Percentiles rank a stretch among this genome's conserved stretches.
These are phyloP conservation scores for Calephelis virginiensis DNA, from an alignment of 1,140 invertebrate species.

Conservation along the genomic window DNA sequence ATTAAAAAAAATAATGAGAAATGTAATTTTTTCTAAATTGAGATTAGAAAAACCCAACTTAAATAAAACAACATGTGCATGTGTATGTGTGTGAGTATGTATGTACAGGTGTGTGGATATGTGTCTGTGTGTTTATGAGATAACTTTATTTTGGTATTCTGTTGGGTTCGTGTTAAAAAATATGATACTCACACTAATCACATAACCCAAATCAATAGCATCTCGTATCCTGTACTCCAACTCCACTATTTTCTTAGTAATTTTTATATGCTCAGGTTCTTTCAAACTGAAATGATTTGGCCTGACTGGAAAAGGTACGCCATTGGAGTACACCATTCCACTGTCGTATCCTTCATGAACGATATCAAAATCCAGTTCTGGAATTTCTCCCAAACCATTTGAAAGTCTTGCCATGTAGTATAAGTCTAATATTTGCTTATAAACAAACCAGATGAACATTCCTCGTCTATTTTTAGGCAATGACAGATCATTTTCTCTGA, in stretches of 20 bases:
- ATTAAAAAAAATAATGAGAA: no score
- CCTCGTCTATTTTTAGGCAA: slow-evolving; percentile 79
- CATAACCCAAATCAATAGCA: slow-evolving; percentile 81
- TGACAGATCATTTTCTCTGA: slow-evolving; percentile 73
- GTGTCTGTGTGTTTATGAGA: no score
- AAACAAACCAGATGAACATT: slow-evolving; percentile 80
- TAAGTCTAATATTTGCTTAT: slow-evolving; percentile 81
- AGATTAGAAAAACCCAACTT: no score
- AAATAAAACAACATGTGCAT: no score
- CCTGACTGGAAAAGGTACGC: slow-evolving; percentile 82
- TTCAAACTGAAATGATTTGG: slow-evolving; percentile 66
- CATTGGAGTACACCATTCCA: slow-evolving; percentile 82
- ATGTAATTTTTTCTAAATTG: no score
- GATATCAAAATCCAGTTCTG: slow-evolving; percentile 78
- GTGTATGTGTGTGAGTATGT: no score
- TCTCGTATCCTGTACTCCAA: slow-evolving; percentile 81
- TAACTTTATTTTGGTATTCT: no score
- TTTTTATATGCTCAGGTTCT: slow-evolving; percentile 46
- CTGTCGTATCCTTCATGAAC: slow-evolving; percentile 82
- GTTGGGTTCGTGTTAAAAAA: no score
- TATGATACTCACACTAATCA: slow-evolving; percentile 45
- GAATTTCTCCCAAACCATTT: slow-evolving; percentile 81
- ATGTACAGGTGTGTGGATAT: no score
- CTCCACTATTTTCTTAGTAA: slow-evolving; percentile 76
- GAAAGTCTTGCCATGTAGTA: slow-evolving; percentile 85